A percentile compares a stretch with the other conserved stretches of the same genome.
Conservation (phyloP, 2,113 vertebrate species). For the Salvelinus alpinus region DNA sequence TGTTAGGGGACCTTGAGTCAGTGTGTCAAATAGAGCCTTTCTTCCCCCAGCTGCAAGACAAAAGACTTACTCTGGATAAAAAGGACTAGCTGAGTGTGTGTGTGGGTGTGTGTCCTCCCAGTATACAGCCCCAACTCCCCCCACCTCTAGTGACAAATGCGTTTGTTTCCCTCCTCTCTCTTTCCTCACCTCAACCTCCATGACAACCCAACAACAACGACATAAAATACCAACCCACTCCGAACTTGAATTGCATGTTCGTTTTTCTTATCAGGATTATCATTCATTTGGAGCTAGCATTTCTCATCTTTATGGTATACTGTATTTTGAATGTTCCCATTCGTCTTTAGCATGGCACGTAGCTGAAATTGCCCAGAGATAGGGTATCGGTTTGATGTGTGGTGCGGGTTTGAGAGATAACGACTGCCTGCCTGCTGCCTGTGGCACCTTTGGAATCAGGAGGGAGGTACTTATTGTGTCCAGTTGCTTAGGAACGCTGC, state of each 20-base stretch:
- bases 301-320: slow-evolving; percentile 9
- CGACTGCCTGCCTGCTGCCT: slow-evolving; percentile 16
- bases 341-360: slow-evolving; percentile 24
- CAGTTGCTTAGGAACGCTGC: slow-evolving; percentile 46
- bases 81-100: not conserved
- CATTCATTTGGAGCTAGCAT: slow-evolving; percentile 13
- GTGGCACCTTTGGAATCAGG: slow-evolving; percentile 37
- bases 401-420: slow-evolving; percentile 36
- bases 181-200: not conserved
- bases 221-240: not conserved
- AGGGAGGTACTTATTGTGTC: slow-evolving; percentile 32
- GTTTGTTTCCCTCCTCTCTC: not conserved
- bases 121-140: not conserved
- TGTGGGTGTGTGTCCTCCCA: no score
- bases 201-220: not conserved
- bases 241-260: not conserved
- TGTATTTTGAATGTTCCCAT: slow-evolving; percentile 35
- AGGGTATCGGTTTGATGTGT: slow-evolving; percentile 31
- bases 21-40: not conserved
- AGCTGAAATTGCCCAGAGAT: slow-evolving; percentile 37
- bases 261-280: not conserved
- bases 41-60: not conserved
- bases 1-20: not conserved
- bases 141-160: not conserved
- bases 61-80: not conserved